These are phyloP conservation scores for Automeris io DNA, from an alignment of 2,888 invertebrate genomes.

Conservation along the genomic window DNA sequence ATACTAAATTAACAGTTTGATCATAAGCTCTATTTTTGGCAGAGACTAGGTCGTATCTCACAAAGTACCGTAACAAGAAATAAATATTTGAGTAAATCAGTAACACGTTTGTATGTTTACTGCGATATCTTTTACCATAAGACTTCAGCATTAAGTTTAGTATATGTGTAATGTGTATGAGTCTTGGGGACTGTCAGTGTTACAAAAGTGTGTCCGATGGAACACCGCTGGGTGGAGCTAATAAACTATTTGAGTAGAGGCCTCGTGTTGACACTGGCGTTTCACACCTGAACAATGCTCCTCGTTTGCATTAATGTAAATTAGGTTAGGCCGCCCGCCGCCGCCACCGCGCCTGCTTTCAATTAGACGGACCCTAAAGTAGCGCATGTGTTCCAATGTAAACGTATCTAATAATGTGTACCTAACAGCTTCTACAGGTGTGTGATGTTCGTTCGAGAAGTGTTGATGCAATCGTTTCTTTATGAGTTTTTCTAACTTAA, in stretches of 20 bases:
- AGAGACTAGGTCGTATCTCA: neutral
- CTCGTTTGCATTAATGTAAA: slow-evolving; percentile 78
- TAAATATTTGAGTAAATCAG: slow-evolving; percentile 2
- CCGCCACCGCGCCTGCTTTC: slow-evolving; percentile 64
- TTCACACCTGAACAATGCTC: slow-evolving; percentile 76
- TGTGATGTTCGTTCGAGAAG: slow-evolving; percentile 32
- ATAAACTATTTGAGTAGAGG: slow-evolving; percentile 75
- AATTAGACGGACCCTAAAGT: slow-evolving; percentile 71
- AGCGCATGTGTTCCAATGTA: slow-evolving; percentile 62
- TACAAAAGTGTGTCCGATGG: slow-evolving; percentile 68
- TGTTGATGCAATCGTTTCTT: slow-evolving; percentile 17
- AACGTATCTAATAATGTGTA: slow-evolving; percentile 47
- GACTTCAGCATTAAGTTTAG: slow-evolving; percentile 66
- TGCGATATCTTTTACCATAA: slow-evolving; percentile 54
- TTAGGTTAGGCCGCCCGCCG: slow-evolving; percentile 66
- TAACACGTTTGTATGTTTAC: slow-evolving; percentile 30
- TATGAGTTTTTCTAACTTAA: too few species aligned
- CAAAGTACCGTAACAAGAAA: neutral
- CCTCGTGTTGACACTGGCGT: slow-evolving; percentile 74
- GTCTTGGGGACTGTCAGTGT: slow-evolving; percentile 63
- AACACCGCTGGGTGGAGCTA: slow-evolving; percentile 72
- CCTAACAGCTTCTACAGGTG: slow-evolving; percentile 40
- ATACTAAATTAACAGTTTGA: too few species aligned
- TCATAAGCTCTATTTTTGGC: too few species aligned
- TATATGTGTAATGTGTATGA: slow-evolving; percentile 66